Evolutionary conservation across 2,888 invertebrate genomes (phyloP).

Genomic region (Melolontha melolontha): DNA sequence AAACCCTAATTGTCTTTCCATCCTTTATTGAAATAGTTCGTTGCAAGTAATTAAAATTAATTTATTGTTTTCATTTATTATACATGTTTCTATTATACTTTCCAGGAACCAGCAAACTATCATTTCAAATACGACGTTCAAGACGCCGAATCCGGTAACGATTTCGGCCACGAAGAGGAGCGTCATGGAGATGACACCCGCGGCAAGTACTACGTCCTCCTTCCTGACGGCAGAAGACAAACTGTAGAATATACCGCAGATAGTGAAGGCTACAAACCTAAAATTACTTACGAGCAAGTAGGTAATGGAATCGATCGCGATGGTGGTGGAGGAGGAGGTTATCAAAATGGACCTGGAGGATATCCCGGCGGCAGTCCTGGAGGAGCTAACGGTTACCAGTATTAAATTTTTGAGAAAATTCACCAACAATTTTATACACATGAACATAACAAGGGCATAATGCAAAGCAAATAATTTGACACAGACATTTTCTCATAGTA

Average conservation of each 20-base stretch:
- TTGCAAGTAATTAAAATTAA: no score
- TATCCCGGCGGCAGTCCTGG: constrained; percentile 47
- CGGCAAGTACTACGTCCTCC: constrained; percentile 76
- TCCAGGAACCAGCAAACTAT: constrained; percentile 67
- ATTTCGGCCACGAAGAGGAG: constrained; percentile 76
- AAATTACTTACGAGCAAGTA: constrained; percentile 71
- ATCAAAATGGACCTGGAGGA: constrained; percentile 53
- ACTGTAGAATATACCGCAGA: constrained; percentile 77
- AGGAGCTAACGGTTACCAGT: constrained; percentile 44
- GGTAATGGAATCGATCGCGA: constrained; percentile 51
- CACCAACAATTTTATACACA: not conserved
- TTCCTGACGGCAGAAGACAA: constrained; percentile 77
- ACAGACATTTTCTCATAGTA: no score
- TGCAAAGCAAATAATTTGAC: no score
- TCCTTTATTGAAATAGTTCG: no score
- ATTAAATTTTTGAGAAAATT: constrained; percentile 20
- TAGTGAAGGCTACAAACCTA: constrained; percentile 74
- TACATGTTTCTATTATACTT: not conserved
- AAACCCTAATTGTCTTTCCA: no score
- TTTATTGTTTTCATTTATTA: no score
- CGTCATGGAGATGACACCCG: constrained; percentile 76
- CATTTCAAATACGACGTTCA: constrained; percentile 77
- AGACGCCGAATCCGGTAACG: constrained; percentile 74
- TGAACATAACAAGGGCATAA: no score
- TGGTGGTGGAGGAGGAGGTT: constrained; percentile 46